A percentile compares a stretch with the other conserved stretches of the same genome.
phyloP scores from a whole-genome alignment of 2,113 vertebrate genomes.

The Canis aureus region DNA sequence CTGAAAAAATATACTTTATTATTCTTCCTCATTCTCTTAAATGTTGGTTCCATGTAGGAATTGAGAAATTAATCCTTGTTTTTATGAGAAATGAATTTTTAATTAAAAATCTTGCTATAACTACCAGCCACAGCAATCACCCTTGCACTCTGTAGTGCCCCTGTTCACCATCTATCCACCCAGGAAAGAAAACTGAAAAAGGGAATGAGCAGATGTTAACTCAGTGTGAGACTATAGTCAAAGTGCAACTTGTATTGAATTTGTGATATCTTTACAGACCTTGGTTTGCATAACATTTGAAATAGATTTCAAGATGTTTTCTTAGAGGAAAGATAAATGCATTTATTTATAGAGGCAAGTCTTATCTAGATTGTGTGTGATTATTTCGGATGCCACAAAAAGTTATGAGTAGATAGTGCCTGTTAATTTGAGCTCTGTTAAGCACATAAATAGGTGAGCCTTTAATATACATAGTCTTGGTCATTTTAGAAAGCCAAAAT shows the following conservation, averaged over 20 bases:
- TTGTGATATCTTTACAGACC: not conserved
- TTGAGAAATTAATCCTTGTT: slow-evolving; percentile 62
- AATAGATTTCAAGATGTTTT: slow-evolving; percentile 64
- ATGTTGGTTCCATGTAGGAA: not conserved
- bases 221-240: slow-evolving; percentile 57
- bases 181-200: slow-evolving; percentile 34
- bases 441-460: not conserved
- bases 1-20: not conserved
- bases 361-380: not conserved
- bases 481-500: slow-evolving; percentile 38
- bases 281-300: slow-evolving; percentile 38
- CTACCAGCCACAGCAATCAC: not conserved
- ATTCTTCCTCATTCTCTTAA: slow-evolving; percentile 4
- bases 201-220: slow-evolving; percentile 58
- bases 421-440: slow-evolving; percentile 26
- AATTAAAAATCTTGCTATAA: slow-evolving; percentile 70
- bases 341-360: not conserved
- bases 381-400: not conserved
- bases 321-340: slow-evolving; percentile 18
- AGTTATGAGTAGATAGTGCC: not conserved
- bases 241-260: not conserved
- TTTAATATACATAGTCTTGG: not conserved
- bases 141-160: slow-evolving; percentile 6
- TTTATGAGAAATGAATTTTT: slow-evolving; percentile 64
- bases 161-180: slow-evolving; percentile 60